Evolutionary conservation across 1,140 invertebrate genomes (phyloP).

Genomic region (Gonioctena quinquepunctata): DNA sequence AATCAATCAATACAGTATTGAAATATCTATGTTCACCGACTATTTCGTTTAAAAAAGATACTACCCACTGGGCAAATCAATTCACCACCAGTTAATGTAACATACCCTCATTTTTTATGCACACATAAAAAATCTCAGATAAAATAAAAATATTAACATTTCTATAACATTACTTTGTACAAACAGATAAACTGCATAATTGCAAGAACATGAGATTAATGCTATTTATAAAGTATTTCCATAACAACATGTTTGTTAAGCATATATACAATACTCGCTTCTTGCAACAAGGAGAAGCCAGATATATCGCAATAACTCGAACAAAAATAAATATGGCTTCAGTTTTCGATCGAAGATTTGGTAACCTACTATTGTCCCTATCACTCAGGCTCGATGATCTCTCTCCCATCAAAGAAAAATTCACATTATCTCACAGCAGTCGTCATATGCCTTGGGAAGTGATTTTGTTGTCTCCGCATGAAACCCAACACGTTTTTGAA

Average conservation of each 20-base stretch:
- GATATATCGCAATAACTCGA: background rate
- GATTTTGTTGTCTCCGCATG: conserved; percentile 51
- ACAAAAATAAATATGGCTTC: background rate
- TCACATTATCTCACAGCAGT: conserved; percentile 43
- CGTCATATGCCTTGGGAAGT: conserved; percentile 47
- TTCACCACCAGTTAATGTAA: conserved; percentile 29
- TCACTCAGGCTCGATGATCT: conserved; percentile 46
- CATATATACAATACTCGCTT: background rate
- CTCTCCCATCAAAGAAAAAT: conserved; percentile 38
- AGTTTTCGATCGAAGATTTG: background rate
- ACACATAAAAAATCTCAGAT: background rate
- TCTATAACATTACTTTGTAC: conserved; percentile 8
- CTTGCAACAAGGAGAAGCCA: background rate
- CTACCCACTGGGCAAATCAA: too few species aligned
- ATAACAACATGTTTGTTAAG: conserved; percentile 2
- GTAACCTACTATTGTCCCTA: background rate
- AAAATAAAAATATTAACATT: background rate
- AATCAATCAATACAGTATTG: too few species aligned
- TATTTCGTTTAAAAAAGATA: too few species aligned
- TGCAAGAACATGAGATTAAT: conserved; percentile 3
- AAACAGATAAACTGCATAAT: background rate
- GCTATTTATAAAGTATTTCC: conserved; percentile 1
- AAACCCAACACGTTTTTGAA: conserved; percentile 63
- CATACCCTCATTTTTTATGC: conserved; percentile 28
- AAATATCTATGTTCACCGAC: too few species aligned